Evolutionary conservation across 1,140 invertebrate species (phyloP), one percentile per base, ranked within the genome.

Genomic region (Diorhabda carinulata): DNA sequence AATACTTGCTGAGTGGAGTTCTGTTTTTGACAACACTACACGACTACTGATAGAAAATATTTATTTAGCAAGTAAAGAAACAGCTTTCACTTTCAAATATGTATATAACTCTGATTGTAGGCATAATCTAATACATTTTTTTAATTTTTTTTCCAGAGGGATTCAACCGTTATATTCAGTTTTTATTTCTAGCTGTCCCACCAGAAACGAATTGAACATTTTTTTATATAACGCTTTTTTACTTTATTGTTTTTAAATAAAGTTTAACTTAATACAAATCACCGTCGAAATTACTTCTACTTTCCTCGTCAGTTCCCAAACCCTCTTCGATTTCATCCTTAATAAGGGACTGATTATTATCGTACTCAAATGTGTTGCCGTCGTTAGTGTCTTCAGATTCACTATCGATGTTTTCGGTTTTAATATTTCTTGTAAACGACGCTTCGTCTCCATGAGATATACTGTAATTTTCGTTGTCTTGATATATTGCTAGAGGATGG

Each of bases 141-240:
- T 25, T 25, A 25, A 25, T 77, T 82, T 79, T 77, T 74, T 78
- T 88, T 87, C 57, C 84, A 93, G 91, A 81, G 77, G 86, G 86
- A 79, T 76, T 92, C n/a, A 91, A 90, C 67, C 86, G 85, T 74
- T 82, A 86, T 59, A 84, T 89, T 52, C 91, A 93, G 84, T 81
- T 89, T 10, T 76, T 92, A 56, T 89, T 91, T 72, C 84, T 91
- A 76, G 89, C 90, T 61, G 90, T 90, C 40, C 90, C 91, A 72
- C 87, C 90, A 63, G 65, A 72, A 65, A 9, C 57, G 6, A 43
- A 64, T 44, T 62, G 44, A 62, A 62, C 8, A 25, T 25, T 25
- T 44, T 62, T 62, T 62, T 6, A 52, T 52, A 52, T 4, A 52
- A 52, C n/a, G 47, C 47, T n/a, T 52, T 52, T 25, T 52, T 52